Conservation (phyloP, 2,797 vertebrate species). For the Masticophis lateralis region DNA sequence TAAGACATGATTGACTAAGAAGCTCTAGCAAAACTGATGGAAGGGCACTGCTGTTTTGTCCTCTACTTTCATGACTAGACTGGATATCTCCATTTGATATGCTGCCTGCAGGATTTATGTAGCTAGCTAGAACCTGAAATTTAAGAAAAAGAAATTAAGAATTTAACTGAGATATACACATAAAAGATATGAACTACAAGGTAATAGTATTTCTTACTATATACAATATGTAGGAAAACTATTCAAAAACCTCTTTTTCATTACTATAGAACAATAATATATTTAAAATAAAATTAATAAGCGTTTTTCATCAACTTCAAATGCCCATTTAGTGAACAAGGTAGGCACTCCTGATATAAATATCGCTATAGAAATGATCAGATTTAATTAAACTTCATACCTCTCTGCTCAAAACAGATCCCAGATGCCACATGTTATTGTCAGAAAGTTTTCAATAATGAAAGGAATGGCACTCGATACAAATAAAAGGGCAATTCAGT, state of each 20-base stretch:
- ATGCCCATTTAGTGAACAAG: neutral
- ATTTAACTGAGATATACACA: neutral
- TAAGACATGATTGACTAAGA: conserved; percentile 95
- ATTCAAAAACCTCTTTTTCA: neutral
- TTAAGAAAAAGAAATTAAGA: conserved; percentile 16
- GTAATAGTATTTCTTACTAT: neutral
- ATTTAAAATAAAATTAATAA: neutral
- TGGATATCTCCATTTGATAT: conserved; percentile 77
- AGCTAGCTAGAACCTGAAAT: conserved; percentile 92
- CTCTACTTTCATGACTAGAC: conserved; percentile 76
- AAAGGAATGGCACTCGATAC: neutral
- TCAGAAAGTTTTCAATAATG: neutral
- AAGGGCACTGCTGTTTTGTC: conserved; percentile 88
- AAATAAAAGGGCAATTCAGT: neutral
- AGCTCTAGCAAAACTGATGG: conserved; percentile 91
- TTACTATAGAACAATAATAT: neutral
- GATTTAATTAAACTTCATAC: neutral
- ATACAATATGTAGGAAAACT: neutral
- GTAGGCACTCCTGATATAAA: neutral
- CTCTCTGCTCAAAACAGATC: neutral
- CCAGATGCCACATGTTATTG: neutral
- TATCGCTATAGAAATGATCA: neutral
- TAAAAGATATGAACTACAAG: neutral
- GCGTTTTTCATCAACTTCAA: neutral
- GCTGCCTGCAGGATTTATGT: conserved; percentile 92